Conservation (phyloP, 2,888 invertebrate species). For the Andrena haemorrhoa region DNA sequence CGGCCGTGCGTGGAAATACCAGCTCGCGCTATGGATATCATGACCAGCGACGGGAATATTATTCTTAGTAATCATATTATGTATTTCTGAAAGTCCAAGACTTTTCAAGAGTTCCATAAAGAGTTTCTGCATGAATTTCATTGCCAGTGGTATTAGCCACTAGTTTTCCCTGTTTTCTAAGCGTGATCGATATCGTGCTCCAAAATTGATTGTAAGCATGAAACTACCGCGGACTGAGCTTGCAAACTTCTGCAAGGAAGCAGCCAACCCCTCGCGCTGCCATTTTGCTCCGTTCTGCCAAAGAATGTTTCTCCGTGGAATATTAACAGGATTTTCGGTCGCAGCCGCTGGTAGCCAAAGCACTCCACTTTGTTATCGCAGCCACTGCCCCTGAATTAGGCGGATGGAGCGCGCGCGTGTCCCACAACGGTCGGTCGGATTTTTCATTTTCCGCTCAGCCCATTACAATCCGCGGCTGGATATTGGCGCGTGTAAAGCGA, state of each 20-base stretch:
- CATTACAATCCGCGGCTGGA: constrained; percentile 9
- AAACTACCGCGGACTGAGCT: too few species aligned
- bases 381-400: neutral
- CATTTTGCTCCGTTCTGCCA: too few species aligned
- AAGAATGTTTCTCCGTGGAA: neutral
- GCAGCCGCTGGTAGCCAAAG: neutral
- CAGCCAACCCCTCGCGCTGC: too few species aligned
- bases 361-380: constrained; percentile 5
- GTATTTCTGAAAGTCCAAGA: too few species aligned
- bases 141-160: too few species aligned
- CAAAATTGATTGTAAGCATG: too few species aligned
- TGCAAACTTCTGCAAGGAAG: too few species aligned
- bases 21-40: neutral
- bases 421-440: neutral
- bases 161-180: too few species aligned
- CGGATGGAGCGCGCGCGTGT: neutral
- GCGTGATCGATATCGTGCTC: too few species aligned
- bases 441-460: neutral
- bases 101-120: too few species aligned
- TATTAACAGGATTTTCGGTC: neutral
- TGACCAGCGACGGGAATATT: constrained; percentile 26
- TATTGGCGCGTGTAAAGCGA: constrained; percentile 39
- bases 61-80: neutral
- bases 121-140: too few species aligned
- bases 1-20: constrained; percentile 31